Conservation (phyloP, 2,113 vertebrate genomes). For the Macheiramphus alcinus region DNA sequence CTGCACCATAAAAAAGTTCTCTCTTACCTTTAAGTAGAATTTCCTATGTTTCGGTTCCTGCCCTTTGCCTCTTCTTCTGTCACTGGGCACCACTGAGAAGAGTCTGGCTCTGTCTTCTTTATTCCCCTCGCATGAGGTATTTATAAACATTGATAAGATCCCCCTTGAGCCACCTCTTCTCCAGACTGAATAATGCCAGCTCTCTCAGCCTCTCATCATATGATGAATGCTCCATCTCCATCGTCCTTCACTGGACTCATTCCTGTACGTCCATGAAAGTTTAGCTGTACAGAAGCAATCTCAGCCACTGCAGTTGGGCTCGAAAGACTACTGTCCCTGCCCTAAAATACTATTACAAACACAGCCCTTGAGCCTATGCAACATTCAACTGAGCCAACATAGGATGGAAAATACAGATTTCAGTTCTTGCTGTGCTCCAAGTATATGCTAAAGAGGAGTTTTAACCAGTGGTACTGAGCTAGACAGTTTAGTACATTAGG, state of each 20-base stretch:
- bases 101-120: neutral
- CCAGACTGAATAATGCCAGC: neutral
- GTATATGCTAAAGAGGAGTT: neutral
- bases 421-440: neutral
- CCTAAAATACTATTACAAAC: neutral
- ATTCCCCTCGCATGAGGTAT: neutral
- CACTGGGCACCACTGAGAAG: neutral
- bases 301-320: neutral
- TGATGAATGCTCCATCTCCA: neutral
- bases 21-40: neutral
- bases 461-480: neutral
- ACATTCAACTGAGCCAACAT: neutral
- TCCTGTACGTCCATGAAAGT: neutral
- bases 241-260: neutral
- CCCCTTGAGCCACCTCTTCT: neutral
- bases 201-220: neutral
- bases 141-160: neutral
- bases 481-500: neutral
- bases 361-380: neutral
- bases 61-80: neutral
- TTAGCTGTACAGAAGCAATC: neutral
- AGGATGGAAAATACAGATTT: neutral
- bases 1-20: neutral
- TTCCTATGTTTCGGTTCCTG: neutral
- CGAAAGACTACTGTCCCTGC: neutral